These are phyloP conservation scores for Tetramorium parvispinum DNA, from an alignment of 1,140 invertebrate species.

Conservation along the genomic window DNA sequence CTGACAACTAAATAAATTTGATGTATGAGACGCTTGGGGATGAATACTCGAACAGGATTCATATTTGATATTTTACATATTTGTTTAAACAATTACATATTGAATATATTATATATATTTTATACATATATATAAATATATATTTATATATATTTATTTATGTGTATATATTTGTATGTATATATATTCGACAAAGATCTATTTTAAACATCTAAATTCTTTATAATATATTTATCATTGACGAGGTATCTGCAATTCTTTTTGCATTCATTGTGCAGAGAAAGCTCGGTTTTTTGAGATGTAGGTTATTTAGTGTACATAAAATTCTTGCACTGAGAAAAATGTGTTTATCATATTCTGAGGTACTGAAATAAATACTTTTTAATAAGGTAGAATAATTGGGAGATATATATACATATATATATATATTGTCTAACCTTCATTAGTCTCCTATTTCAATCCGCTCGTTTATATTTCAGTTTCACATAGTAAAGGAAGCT, in stretches of 20 bases:
- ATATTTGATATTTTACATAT: conserved; percentile 18
- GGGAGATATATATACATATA: background rate
- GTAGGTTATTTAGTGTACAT: conserved; percentile 58
- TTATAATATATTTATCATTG: conserved; percentile 61
- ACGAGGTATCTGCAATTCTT: conserved; percentile 35
- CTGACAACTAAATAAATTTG: background rate
- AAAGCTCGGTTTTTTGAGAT: conserved; percentile 40
- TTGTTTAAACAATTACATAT: conserved; percentile 28
- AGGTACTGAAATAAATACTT: conserved; percentile 51
- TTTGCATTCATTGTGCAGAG: conserved; percentile 34
- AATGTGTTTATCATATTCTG: conserved; percentile 41
- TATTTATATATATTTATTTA: too few relatives aligned
- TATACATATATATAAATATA: too few relatives aligned
- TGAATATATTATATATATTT: conserved; percentile 11
- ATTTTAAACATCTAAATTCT: conserved; percentile 53
- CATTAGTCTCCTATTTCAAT: conserved; percentile 35
- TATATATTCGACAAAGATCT: conserved; percentile 12
- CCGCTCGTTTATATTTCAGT: conserved; percentile 30
- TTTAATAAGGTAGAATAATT: conserved; percentile 59
- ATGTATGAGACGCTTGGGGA: background rate
- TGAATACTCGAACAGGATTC: conserved; percentile 12
- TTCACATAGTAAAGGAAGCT: conserved; percentile 32
- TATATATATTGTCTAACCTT: conserved; percentile 11
- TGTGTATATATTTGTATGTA: background rate
- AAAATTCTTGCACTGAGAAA: conserved; percentile 40